Evolutionary conservation across 2,113 vertebrate species (phyloP), one percentile per base, ranked within the genome.

Genomic region (Gymnogyps californianus): DNA sequence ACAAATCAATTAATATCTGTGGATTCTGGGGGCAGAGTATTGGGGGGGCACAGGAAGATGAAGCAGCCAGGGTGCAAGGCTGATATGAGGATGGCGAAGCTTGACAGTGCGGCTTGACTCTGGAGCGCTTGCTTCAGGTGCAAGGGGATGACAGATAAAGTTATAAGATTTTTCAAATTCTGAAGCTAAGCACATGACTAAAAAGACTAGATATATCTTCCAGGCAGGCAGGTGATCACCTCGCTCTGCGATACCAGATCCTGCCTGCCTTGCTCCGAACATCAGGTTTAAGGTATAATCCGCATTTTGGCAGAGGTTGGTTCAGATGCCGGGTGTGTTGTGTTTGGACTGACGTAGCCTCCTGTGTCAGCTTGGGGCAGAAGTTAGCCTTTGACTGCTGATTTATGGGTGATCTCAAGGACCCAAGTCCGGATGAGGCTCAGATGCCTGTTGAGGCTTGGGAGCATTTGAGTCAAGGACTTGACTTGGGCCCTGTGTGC

Each of bases 1-100:
- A 90, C 36, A 16, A 89, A 97, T 97, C 97, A 95, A 83, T 98
- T 97, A 91, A 90, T 96, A 91, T 87, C 89, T 72, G 28, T 80
- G 87, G 67, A 28, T 93, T 96, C 82, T 96, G 91, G 89, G 82
- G 86, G 66, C 78, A 66, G 42, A 79, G 51, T 15, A 8, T 62
- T 80, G 59, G 2, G 64, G 64, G 87, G 51, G 79, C 61, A 59
- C 64, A 49, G 74, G 79, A 58, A 64, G 83, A 78, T 51, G 85
- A 47, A 61, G 87, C 58, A 83, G 32, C 31, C 0, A 24, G 46
- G 66, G 10, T 57, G 83, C 51, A 49, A 8, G 62, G 46, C 57
- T 87, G 93, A 79, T 47, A 80, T 87, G 90, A 94, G 71, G 71
- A 57, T 29, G 82, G 89, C 32, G 51, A 54, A n/a, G n/a, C 71